phyloP scores from a whole-genome alignment of 2,888 invertebrate genomes.

The Terebella lapidaria region DNA sequence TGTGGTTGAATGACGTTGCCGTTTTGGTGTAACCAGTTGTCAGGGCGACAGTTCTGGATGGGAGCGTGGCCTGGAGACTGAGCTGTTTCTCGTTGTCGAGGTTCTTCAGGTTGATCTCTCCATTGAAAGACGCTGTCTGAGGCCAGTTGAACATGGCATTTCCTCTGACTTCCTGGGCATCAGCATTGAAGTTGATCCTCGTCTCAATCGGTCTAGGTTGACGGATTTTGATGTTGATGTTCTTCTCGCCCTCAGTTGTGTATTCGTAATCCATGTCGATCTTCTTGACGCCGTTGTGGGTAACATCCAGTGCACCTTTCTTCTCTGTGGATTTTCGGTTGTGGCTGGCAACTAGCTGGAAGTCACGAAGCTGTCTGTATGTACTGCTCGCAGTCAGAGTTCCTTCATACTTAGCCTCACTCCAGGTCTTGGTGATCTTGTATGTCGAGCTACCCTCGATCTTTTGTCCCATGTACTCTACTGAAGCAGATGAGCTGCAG shows the following conservation, averaged over 20 bases:
- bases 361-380: constrained; percentile 7
- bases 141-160: constrained; percentile 39
- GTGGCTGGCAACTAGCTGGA: constrained; percentile 8
- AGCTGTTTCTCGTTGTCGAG: not conserved
- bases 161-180: not conserved
- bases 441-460: constrained; percentile 13
- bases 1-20: constrained; percentile 9
- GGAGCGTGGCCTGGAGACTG: constrained; percentile 8
- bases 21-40: constrained; percentile 5
- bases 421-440: constrained; percentile 1
- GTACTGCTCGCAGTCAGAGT: constrained; percentile 8
- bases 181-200: constrained; percentile 6
- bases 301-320: constrained; percentile 15
- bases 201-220: constrained; percentile 16
- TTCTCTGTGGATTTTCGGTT: not conserved
- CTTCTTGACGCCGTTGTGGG: constrained; percentile 15
- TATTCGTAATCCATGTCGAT: constrained; percentile 21
- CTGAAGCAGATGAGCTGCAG: constrained; percentile 6
- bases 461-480: constrained; percentile 10
- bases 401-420: constrained; percentile 6
- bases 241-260: constrained; percentile 10
- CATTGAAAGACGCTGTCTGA: constrained; percentile 22
- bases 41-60: constrained; percentile 11
- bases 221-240: constrained; percentile 7
- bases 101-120: constrained; percentile 18